Evolutionary conservation across 2,888 invertebrate genomes (phyloP), one percentile per base, ranked within the genome.

Genomic region (Poecilobothrus nobilitatus): DNA sequence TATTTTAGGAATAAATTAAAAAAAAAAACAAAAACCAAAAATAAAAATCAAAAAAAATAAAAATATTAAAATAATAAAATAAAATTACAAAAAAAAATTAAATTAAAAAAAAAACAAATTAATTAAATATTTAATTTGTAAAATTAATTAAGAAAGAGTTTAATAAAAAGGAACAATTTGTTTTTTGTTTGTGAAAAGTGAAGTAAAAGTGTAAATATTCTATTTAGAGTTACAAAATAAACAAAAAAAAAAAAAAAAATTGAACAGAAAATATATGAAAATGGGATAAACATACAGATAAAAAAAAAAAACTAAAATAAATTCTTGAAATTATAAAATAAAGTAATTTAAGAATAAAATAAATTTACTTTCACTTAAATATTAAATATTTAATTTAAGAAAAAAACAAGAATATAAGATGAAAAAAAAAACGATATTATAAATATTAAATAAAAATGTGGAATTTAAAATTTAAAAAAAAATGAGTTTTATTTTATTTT

Each of bases 381-480:
- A 53, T 53, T 53, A n/a, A 53, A 53, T 53, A 53, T 53, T 18
- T 18, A 53, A 53, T 53, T 53, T 53, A 53, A 53, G 53, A 53
- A 18, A 53, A 53, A 1, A 53, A 53, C 18, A 53, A 53, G 9
- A 53, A 37, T 5, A 37, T 5, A 8, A 8, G 7, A 37, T 5
- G 7, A 37, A 53, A 18, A 53, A 18, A 53, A 53, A 53, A 53
- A n/a, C 53, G 53, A 53, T 53, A 53, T 53, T 53, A 53, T 53
- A 53, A 53, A 53, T 53, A 53, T 53, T 53, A 53, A 53, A 53
- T 53, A 53, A 53, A 53, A 53, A 53, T 53, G 53, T 53, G 53
- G 53, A 53, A 53, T 53, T 53, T 53, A 53, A 53, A 53, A 53
- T 18, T 53, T 53, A n/a, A 53, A 5, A 53, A 5, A 37, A 37